phyloP scores from a whole-genome alignment of 2,797 vertebrate species.

The Myripristis jacobus region DNA sequence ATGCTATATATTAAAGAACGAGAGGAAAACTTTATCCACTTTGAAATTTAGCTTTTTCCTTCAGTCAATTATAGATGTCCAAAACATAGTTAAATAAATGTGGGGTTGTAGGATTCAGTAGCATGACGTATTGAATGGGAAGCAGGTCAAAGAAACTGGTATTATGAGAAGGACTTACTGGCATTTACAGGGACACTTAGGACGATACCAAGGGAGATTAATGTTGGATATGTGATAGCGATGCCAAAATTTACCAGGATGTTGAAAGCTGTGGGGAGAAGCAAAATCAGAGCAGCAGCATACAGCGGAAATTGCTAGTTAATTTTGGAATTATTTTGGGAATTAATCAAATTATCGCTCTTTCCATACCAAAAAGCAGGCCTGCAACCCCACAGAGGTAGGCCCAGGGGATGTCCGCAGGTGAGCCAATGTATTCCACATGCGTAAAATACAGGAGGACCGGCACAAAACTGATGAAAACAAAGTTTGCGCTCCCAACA shows the following conservation, averaged over 20 bases:
- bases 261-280: conserved; percentile 90
- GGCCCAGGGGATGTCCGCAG: conserved; percentile 89
- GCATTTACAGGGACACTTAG: conserved; percentile 97
- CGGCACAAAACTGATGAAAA: conserved; percentile 93
- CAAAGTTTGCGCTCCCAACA: conserved; percentile 91
- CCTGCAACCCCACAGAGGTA: conserved; percentile 93
- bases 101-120: neutral
- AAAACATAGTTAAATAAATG: too few species aligned
- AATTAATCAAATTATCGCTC: neutral
- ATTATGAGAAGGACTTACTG: conserved; percentile 81
- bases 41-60: conserved; percentile 9
- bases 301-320: neutral
- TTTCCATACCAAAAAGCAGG: conserved; percentile 90
- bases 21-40: neutral
- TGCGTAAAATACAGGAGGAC: conserved; percentile 94
- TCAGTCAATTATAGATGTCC: conserved; percentile 29
- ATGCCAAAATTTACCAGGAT: conserved; percentile 97
- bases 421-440: conserved; percentile 94
- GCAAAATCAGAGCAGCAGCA: conserved; percentile 36
- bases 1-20: too few species aligned
- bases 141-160: neutral
- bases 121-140: conserved; percentile 38
- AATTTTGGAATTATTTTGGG: too few species aligned
- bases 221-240: conserved; percentile 94
- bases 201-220: conserved; percentile 96